phyloP scores from a whole-genome alignment of 2,113 vertebrate genomes.

The Kryptolebias marmoratus region DNA sequence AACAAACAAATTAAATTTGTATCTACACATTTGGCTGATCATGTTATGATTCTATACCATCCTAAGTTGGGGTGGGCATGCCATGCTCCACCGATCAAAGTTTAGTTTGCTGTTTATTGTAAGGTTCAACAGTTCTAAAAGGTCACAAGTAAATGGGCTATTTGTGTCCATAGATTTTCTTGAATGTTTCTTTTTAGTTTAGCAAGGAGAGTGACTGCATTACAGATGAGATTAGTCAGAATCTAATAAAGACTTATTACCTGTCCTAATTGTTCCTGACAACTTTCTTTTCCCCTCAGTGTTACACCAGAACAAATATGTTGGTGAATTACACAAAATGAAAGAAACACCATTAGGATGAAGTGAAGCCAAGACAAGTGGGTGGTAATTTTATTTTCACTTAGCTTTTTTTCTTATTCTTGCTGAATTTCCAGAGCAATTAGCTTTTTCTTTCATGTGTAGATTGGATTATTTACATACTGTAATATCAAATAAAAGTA shows the following conservation, averaged over 20 bases:
- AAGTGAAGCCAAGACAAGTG: neutral
- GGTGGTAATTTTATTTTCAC: neutral
- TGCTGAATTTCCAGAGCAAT: neutral
- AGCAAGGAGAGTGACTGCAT: slow-evolving; percentile 27
- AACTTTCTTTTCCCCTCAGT: slow-evolving; percentile 25
- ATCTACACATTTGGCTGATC: neutral
- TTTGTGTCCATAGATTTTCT: slow-evolving; percentile 36
- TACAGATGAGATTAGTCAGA: slow-evolving; percentile 49
- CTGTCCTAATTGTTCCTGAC: slow-evolving; percentile 50
- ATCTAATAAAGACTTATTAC: slow-evolving; percentile 39
- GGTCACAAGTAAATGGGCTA: slow-evolving; percentile 27
- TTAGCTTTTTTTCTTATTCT: neutral
- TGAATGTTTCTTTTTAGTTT: slow-evolving; percentile 40
- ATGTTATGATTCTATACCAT: neutral
- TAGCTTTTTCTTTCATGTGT: neutral
- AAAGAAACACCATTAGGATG: slow-evolving; percentile 24
- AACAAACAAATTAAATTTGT: no score
- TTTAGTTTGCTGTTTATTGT: slow-evolving; percentile 19
- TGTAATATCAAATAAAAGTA: neutral
- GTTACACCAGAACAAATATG: slow-evolving; percentile 35
- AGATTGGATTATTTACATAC: neutral
- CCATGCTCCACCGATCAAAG: slow-evolving; percentile 30
- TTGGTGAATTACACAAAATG: slow-evolving; percentile 50
- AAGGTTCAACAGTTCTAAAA: slow-evolving; percentile 26
- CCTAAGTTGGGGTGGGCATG: slow-evolving; percentile 18